Conservation (phyloP, 2,888 invertebrate genomes). For the Rhingia campestris region DNA sequence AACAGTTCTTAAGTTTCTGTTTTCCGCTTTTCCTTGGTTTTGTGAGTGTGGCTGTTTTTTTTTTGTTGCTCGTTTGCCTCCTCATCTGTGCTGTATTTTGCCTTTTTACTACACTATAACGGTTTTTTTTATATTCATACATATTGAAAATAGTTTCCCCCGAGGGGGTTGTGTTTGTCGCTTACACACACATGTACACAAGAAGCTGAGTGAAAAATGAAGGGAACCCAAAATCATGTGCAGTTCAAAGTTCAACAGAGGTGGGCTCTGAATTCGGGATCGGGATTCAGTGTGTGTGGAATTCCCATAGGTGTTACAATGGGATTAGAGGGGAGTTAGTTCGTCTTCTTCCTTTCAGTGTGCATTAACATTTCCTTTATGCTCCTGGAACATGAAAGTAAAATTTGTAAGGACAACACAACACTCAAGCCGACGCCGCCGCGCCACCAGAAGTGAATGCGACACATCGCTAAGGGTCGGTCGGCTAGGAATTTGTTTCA, state of each 20-base stretch:
- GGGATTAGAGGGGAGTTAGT: conserved; percentile 68
- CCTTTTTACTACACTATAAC: conserved; percentile 46
- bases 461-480: conserved; percentile 48
- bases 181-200: conserved; percentile 11
- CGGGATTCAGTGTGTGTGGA: conserved; percentile 44
- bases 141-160: conserved; percentile 67
- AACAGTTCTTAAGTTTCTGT: conserved; percentile 31
- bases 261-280: conserved; percentile 59
- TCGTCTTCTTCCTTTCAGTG: conserved; percentile 13
- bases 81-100: conserved; percentile 21
- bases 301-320: conserved; percentile 73
- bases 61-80: neutral
- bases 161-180: conserved; percentile 44
- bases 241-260: conserved; percentile 68
- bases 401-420: conserved; percentile 18
- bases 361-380: conserved; percentile 69
- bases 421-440: conserved; percentile 4
- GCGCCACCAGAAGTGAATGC: conserved; percentile 52
- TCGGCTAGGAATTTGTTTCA: conserved; percentile 33
- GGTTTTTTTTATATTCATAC: conserved; percentile 51
- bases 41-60: conserved; percentile 4
- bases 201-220: conserved; percentile 37
- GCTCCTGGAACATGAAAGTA: conserved; percentile 53
- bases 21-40: neutral
- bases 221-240: conserved; percentile 60